These are phyloP conservation scores for Cranoglanis bouderius DNA, from an alignment of 2,113 vertebrate genomes.

Conservation along the genomic window DNA sequence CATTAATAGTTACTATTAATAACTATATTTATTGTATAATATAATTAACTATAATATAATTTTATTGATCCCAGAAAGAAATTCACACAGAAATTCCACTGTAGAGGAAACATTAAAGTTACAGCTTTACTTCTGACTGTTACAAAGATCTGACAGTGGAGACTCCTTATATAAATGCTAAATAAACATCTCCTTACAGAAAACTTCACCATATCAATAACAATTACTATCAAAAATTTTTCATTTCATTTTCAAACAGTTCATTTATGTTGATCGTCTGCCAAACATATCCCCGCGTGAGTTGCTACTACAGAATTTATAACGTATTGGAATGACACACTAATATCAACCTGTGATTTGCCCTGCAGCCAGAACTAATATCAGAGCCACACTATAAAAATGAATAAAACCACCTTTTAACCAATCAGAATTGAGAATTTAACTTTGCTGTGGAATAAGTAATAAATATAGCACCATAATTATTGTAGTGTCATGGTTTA, in stretches of 20 bases:
- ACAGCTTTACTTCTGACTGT: neutral
- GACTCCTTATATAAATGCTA: neutral
- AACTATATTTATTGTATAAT: neutral
- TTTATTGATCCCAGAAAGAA: neutral
- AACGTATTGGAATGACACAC: neutral
- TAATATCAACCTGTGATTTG: neutral
- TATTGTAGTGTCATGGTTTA: no score
- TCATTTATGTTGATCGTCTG: neutral
- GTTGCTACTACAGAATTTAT: neutral
- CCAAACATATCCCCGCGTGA: neutral
- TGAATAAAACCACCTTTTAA: no score
- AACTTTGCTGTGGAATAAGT: no score
- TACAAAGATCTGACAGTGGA: neutral
- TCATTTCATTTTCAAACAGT: no score
- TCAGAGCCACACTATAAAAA: neutral
- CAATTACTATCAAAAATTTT: no score
- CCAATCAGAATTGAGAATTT: no score
- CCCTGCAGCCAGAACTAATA: neutral
- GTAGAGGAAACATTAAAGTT: neutral
- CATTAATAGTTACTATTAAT: no score
- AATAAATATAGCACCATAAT: no score
- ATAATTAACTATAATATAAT: no score
- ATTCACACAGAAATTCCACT: neutral
- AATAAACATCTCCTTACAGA: no score
- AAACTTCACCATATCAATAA: no score